Evolutionary conservation across 2,888 invertebrate species (phyloP).

Genomic region (Calameuta pallipes): DNA sequence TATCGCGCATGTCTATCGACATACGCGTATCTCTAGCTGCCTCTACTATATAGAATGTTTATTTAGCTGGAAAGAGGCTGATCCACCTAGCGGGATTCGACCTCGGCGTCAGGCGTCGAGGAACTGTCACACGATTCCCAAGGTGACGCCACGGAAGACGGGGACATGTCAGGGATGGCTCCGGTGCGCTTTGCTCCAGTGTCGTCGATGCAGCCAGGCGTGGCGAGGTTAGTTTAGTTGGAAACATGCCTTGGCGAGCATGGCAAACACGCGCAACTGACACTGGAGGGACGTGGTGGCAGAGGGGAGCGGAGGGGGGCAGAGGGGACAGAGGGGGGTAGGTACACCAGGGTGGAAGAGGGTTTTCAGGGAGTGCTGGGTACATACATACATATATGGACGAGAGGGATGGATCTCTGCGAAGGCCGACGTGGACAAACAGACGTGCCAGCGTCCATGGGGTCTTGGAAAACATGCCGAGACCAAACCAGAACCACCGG

Average conservation of each 20-base stretch:
- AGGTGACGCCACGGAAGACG: constrained; percentile 1
- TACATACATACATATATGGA: constrained; percentile 36
- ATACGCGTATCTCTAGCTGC: background rate
- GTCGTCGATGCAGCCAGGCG: constrained; percentile 57
- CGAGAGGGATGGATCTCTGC: constrained; percentile 38
- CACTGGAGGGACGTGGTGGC: constrained; percentile 53
- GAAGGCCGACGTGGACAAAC: constrained; percentile 62
- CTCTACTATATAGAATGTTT: background rate
- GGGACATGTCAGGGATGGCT: constrained; percentile 19
- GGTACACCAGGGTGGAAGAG: background rate
- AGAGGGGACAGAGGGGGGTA: constrained; percentile 1
- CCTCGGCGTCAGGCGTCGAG: background rate
- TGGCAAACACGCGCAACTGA: constrained; percentile 63
- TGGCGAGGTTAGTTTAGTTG: constrained; percentile 62
- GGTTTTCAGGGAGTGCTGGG: background rate
- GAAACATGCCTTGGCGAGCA: constrained; percentile 62
- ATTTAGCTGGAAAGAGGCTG: background rate
- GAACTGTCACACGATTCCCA: background rate
- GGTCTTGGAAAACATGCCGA: constrained; percentile 54
- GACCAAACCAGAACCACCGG: constrained; percentile 27
- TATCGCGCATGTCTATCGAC: background rate
- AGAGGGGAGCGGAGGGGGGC: background rate
- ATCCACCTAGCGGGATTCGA: background rate
- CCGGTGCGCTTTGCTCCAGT: constrained; percentile 24
- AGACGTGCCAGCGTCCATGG: constrained; percentile 57